These are phyloP conservation scores for Talpa occidentalis DNA, from an alignment of 2,113 vertebrate genomes.

Conservation along the genomic window DNA sequence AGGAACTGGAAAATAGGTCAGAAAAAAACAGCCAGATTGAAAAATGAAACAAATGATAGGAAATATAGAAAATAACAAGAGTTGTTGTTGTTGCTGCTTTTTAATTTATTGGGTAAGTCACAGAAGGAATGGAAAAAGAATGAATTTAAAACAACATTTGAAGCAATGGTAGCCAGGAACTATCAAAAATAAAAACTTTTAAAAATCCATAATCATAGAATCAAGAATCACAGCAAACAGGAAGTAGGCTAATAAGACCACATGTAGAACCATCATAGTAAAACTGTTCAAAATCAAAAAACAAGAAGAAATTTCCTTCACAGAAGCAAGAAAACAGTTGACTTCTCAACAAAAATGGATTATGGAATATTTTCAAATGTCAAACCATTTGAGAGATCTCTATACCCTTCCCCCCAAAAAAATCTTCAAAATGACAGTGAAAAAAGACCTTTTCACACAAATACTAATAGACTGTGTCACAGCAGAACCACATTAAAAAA, in stretches of 20 bases:
- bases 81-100: neutral
- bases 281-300: slow-evolving; percentile 7
- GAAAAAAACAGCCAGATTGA: neutral
- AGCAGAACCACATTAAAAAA: neutral
- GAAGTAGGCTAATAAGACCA: neutral
- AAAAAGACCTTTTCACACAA: slow-evolving; percentile 7
- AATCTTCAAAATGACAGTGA: neutral
- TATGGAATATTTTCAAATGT: neutral
- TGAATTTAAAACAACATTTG: neutral
- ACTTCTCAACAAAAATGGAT: slow-evolving; percentile 23
- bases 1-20: neutral
- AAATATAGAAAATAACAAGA: neutral
- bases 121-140: neutral
- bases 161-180: neutral
- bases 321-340: neutral
- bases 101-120: neutral
- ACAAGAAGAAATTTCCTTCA: neutral
- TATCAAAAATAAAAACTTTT: neutral
- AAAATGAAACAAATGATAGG: neutral
- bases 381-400: neutral
- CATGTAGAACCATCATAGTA: neutral
- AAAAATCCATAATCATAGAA: neutral
- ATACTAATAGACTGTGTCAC: neutral
- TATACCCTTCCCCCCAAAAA: neutral
- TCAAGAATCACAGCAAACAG: neutral